phyloP scores from a whole-genome alignment of 1,140 invertebrate species.

The Physella acuta region DNA sequence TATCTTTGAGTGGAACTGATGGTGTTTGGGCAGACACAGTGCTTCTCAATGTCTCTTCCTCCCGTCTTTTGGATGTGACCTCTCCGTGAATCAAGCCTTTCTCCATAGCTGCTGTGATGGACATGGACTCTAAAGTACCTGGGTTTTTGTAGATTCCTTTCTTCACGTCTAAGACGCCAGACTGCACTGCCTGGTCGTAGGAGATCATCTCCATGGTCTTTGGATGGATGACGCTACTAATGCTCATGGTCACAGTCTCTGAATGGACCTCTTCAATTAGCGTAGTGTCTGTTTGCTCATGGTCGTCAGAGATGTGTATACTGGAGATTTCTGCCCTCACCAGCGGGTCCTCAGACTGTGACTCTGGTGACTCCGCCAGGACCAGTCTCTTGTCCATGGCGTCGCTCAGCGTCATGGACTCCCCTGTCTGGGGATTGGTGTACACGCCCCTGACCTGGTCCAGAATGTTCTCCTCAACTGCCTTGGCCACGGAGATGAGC shows the following conservation, averaged over 20 bases:
- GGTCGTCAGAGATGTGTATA: slow-evolving; percentile 54
- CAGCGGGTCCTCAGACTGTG: slow-evolving; percentile 29
- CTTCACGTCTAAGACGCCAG: slow-evolving; percentile 79
- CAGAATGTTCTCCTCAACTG: slow-evolving; percentile 80
- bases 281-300: slow-evolving; percentile 50
- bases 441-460: slow-evolving; percentile 73
- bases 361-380: slow-evolving; percentile 44
- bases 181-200: slow-evolving; percentile 80
- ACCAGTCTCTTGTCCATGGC: slow-evolving; percentile 55
- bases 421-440: slow-evolving; percentile 78
- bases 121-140: slow-evolving; percentile 71
- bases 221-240: slow-evolving; percentile 76
- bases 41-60: slow-evolving; percentile 52
- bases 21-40: slow-evolving; percentile 39
- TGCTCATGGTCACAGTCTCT: slow-evolving; percentile 57
- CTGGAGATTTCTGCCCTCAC: slow-evolving; percentile 39
- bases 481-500: slow-evolving; percentile 78
- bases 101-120: slow-evolving; percentile 56
- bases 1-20: slow-evolving; percentile 63
- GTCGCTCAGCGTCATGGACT: slow-evolving; percentile 63
- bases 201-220: slow-evolving; percentile 77
- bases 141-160: slow-evolving; percentile 75
- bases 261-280: slow-evolving; percentile 51
- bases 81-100: slow-evolving; percentile 69
- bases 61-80: slow-evolving; percentile 45